Conservation (phyloP, 1,140 invertebrate genomes). For the Drosophila varians region DNA sequence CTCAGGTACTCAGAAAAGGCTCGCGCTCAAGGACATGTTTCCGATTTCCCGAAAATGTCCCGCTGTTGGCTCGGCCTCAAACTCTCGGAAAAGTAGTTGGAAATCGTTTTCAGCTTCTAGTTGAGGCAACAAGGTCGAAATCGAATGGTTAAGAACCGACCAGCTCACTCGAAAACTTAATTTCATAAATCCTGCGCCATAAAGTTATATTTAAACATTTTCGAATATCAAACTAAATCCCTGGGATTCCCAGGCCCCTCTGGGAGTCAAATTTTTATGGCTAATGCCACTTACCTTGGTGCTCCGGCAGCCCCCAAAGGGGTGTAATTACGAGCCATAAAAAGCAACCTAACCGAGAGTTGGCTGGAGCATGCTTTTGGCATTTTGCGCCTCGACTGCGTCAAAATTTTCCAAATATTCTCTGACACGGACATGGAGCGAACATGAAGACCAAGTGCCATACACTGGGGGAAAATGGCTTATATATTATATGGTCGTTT, state of each 20-base stretch:
- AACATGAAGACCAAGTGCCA: conserved; percentile 9
- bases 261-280: conserved; percentile 53
- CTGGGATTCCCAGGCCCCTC: conserved; percentile 22
- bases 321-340: conserved; percentile 57
- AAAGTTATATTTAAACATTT: conserved; percentile 61
- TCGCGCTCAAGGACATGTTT: conserved; percentile 44
- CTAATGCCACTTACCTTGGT: conserved; percentile 19
- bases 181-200: conserved; percentile 40
- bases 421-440: conserved; percentile 26
- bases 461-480: conserved; percentile 6
- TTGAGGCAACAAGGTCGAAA: conserved; percentile 44
- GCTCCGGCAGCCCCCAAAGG: conserved; percentile 33
- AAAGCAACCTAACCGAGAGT: conserved; percentile 37
- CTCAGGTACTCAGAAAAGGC: conserved; percentile 19
- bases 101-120: conserved; percentile 30
- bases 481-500: background rate
- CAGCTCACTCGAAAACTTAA: conserved; percentile 13
- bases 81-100: conserved; percentile 28
- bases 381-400: conserved; percentile 46
- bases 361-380: conserved; percentile 51
- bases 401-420: conserved; percentile 52
- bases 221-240: conserved; percentile 51
- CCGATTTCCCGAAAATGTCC: conserved; percentile 36
- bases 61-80: conserved; percentile 27
- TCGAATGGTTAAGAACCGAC: background rate